Conservation (phyloP, 2,888 invertebrate species). For the Nephrocerus scutellatus region DNA sequence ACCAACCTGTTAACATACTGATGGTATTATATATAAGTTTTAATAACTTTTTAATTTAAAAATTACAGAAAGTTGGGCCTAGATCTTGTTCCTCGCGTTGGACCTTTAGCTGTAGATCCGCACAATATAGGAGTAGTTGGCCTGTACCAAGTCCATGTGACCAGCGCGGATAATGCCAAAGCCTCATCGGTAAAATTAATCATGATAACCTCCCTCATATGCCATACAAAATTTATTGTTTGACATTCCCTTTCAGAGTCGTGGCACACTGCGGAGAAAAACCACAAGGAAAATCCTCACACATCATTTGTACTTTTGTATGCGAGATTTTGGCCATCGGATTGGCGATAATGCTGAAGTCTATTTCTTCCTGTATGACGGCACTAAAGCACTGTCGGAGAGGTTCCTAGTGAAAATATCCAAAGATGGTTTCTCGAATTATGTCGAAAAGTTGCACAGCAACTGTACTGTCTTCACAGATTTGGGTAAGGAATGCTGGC, state of each 20-base stretch:
- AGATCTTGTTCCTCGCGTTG: slow-evolving; percentile 85
- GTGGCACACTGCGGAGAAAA: slow-evolving; percentile 45
- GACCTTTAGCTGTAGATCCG: slow-evolving; percentile 83
- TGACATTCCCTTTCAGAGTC: slow-evolving; percentile 39
- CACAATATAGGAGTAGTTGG: slow-evolving; percentile 84
- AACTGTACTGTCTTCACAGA: slow-evolving; percentile 84
- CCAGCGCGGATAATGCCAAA: slow-evolving; percentile 65
- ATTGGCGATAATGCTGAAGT: slow-evolving; percentile 86
- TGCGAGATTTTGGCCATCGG: slow-evolving; percentile 82
- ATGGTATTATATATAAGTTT: background rate
- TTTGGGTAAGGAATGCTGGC: slow-evolving; percentile 49
- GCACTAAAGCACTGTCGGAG: slow-evolving; percentile 71
- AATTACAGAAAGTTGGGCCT: slow-evolving; percentile 75
- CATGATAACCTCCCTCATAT: background rate
- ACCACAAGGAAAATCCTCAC: slow-evolving; percentile 50
- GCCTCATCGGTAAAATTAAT: slow-evolving; percentile 59
- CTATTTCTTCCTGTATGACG: slow-evolving; percentile 78
- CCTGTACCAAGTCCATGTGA: slow-evolving; percentile 73
- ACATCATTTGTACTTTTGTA: slow-evolving; percentile 78
- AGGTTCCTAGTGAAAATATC: slow-evolving; percentile 82
- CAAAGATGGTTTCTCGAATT: slow-evolving; percentile 83
- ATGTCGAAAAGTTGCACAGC: slow-evolving; percentile 78
- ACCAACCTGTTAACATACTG: too few species aligned
- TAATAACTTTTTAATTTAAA: slow-evolving; percentile 8
- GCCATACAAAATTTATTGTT: background rate